Base-by-base conservation (phyloP, 2,888 invertebrate species). In the Synanthedon formicaeformis region DNA sequence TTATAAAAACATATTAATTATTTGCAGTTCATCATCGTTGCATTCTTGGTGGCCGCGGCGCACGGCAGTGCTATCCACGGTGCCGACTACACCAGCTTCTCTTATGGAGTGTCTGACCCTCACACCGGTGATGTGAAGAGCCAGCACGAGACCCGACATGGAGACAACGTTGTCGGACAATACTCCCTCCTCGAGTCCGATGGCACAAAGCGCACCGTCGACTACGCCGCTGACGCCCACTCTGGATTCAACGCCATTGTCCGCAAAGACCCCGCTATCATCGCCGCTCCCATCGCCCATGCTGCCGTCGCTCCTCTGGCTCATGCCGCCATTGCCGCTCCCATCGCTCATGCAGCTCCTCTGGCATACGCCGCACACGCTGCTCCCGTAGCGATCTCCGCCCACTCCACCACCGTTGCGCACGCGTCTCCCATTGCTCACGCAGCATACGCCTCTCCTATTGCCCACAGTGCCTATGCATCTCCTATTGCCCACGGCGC, bases 241-340 rank as follows among this genome's bases (percentile, higher is more conserved):
- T 75, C 69, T 55, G 89, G 89, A 11, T 89, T 89, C 78, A 89
- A 88, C 75, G 89, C 89, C 50, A 78, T 89, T 50, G 89, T 89
- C 0, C 83, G 81, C 69, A 86, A 81, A 60, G 87, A 85, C 69
- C 75, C 77, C 12, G 75, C 70, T 0, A 55, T 76, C 51, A 61
- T 75, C 54, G 65, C 73, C 49, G 66, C 72, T 3, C 62, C 64
- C 48, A 60, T 67, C 34, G 58, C 63, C 41, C 54, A 65, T 52
- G 56, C 60, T 14, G 59, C 56, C 23, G 56, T 55, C 50, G 51
- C 56, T 14, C 59, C 56, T 50, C 56, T 58, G 41, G 58, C 59
- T 52, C 59, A 61, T 8, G 57, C 58, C 10, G 52, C 60, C 34
- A 64, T 53, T 12, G 58, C 59, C 27, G 65, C 63, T 48, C 62